These are phyloP conservation scores for Agonopterix alstromeriana DNA, from an alignment of 2,888 invertebrate species.

Conservation along the genomic window DNA sequence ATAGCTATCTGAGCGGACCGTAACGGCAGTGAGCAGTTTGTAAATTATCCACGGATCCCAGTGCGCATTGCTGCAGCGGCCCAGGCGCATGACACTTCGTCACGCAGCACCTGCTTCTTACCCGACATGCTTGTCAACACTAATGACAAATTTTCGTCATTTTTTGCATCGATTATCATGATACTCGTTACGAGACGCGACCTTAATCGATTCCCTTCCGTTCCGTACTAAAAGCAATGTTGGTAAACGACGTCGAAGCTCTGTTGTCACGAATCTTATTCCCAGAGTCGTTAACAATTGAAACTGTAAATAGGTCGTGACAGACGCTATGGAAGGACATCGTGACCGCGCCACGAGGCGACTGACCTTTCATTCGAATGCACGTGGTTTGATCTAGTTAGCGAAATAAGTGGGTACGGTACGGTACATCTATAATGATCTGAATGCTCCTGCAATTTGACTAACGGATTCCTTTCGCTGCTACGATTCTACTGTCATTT, in stretches of 20 bases:
- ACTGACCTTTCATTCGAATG: slow-evolving; percentile 58
- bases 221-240: slow-evolving; percentile 1
- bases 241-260: slow-evolving; percentile 3
- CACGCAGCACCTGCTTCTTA: slow-evolving; percentile 30
- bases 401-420: no score
- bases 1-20: slow-evolving; percentile 14
- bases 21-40: slow-evolving; percentile 33
- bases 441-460: slow-evolving; percentile 2
- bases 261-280: slow-evolving; percentile 17
- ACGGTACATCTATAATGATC: slow-evolving; percentile 2
- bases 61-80: slow-evolving; percentile 12
- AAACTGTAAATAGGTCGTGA: slow-evolving; percentile 69
- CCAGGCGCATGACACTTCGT: slow-evolving; percentile 36
- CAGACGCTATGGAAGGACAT: slow-evolving; percentile 52
- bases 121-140: slow-evolving; percentile 33
- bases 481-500: neutral
- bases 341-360: slow-evolving; percentile 55
- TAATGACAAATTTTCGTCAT: slow-evolving; percentile 31
- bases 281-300: slow-evolving; percentile 44
- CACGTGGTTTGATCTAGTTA: slow-evolving; percentile 43
- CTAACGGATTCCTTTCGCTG: slow-evolving; percentile 2
- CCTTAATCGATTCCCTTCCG: slow-evolving; percentile 42
- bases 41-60: slow-evolving; percentile 45
- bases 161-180: slow-evolving; percentile 13
- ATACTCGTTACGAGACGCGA: slow-evolving; percentile 10